Conservation (phyloP, 2,797 vertebrate species). For the Tapirus indicus region DNA sequence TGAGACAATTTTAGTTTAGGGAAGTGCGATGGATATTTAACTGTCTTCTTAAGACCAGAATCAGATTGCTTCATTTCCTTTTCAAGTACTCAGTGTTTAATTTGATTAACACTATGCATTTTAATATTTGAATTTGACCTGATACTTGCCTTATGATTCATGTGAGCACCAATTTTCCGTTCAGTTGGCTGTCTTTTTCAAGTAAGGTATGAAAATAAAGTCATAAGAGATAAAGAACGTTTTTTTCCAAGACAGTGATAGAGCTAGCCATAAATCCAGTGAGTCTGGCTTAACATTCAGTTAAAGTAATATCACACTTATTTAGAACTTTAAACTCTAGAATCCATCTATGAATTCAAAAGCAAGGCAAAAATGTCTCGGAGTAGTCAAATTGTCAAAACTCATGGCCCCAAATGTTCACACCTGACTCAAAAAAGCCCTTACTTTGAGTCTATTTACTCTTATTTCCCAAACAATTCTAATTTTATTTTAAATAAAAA, state of each 20-base stretch:
- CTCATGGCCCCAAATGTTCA: not conserved
- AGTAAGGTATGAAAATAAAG: slow-evolving; percentile 26
- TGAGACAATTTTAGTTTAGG: not conserved
- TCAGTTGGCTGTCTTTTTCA: not conserved
- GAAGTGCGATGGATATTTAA: not conserved
- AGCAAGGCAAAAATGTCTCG: not conserved
- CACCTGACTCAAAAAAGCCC: not conserved
- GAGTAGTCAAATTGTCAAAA: not conserved
- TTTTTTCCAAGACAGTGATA: not conserved
- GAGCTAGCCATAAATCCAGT: not conserved
- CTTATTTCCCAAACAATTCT: not conserved
- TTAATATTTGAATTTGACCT: not conserved
- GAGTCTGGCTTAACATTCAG: not conserved
- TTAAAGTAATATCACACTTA: not conserved
- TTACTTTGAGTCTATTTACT: not conserved
- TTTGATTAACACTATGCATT: not conserved
- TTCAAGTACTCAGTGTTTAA: not conserved
- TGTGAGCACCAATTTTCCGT: not conserved
- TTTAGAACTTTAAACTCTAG: not conserved
- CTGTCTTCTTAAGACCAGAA: not conserved
- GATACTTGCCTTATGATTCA: not conserved
- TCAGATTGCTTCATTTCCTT: not conserved
- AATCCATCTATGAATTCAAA: not conserved
- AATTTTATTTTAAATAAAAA: slow-evolving; percentile 2
- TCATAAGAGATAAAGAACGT: not conserved